Conservation (phyloP, 2,113 vertebrate genomes). For the Marmota monax region DNA sequence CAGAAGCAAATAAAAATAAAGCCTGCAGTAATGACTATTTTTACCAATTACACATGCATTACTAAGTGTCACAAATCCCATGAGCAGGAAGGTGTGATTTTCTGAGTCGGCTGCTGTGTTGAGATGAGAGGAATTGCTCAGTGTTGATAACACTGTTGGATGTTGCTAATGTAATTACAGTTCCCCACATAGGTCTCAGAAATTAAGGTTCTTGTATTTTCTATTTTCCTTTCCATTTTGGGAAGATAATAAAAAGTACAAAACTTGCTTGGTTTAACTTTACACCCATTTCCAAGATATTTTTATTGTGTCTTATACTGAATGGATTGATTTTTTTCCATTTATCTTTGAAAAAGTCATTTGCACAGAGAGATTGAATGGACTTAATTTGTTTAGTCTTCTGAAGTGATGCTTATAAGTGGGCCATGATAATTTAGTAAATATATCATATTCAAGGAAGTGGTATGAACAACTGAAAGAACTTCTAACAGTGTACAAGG, state of each 20-base stretch:
- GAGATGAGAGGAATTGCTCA: slow-evolving; percentile 74
- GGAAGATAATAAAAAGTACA: slow-evolving; percentile 53
- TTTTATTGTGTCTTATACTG: slow-evolving; percentile 54
- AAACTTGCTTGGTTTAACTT: slow-evolving; percentile 67
- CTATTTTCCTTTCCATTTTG: slow-evolving; percentile 59
- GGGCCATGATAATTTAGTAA: slow-evolving; percentile 39
- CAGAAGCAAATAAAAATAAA: slow-evolving; percentile 72
- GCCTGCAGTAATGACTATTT: slow-evolving; percentile 69
- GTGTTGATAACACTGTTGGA: slow-evolving; percentile 75
- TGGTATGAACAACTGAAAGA: slow-evolving; percentile 46
- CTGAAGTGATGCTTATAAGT: background rate
- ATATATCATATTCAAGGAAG: slow-evolving; percentile 35
- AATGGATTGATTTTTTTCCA: slow-evolving; percentile 55
- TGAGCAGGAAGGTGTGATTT: slow-evolving; percentile 78
- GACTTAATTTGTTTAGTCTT: slow-evolving; percentile 48
- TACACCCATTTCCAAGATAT: slow-evolving; percentile 37
- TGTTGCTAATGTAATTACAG: slow-evolving; percentile 78
- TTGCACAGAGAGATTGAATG: slow-evolving; percentile 67
- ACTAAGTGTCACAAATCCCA: slow-evolving; percentile 76
- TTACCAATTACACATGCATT: slow-evolving; percentile 78
- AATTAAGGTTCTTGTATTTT: slow-evolving; percentile 71
- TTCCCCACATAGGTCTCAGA: slow-evolving; percentile 57
- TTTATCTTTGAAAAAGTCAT: slow-evolving; percentile 72
- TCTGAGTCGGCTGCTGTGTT: slow-evolving; percentile 61
- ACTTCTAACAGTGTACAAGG: background rate